Conservation (phyloP, 2,888 invertebrate species). For the Fragum whitleyi region DNA sequence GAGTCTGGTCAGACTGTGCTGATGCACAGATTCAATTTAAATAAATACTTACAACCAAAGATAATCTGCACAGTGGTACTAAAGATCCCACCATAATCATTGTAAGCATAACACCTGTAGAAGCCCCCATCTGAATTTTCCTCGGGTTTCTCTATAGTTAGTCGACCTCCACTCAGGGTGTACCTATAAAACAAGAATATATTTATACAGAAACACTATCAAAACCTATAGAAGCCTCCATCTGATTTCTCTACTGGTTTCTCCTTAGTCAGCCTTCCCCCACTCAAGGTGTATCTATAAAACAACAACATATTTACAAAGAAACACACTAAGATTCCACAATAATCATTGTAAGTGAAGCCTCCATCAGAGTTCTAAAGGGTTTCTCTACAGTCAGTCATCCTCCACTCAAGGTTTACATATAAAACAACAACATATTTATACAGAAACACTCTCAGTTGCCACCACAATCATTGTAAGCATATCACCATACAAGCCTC, state of each 20-base stretch:
- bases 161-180: slow-evolving; percentile 95
- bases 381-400: slow-evolving; percentile 95
- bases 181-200: slow-evolving; percentile 84
- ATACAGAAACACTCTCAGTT: no score
- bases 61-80: slow-evolving; percentile 95
- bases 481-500: slow-evolving; percentile 96
- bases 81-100: slow-evolving; percentile 94
- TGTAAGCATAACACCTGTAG: slow-evolving; percentile 96
- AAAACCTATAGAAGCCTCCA: slow-evolving; percentile 95
- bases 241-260: slow-evolving; percentile 91
- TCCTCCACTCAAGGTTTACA: slow-evolving; percentile 95
- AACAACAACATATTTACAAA: no score
- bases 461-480: slow-evolving; percentile 94
- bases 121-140: slow-evolving; percentile 93
- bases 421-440: slow-evolving; percentile 9
- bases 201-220: no score
- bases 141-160: slow-evolving; percentile 93
- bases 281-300: slow-evolving; percentile 91
- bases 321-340: slow-evolving; percentile 94
- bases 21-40: no score
- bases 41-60: slow-evolving; percentile 89
- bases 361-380: slow-evolving; percentile 91
- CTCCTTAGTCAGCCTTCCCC: slow-evolving; percentile 95
- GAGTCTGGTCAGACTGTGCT: no score
- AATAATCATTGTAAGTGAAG: slow-evolving; percentile 93